Conservation (phyloP, 2,113 vertebrate genomes). For the Hippocampus guttulatus region DNA sequence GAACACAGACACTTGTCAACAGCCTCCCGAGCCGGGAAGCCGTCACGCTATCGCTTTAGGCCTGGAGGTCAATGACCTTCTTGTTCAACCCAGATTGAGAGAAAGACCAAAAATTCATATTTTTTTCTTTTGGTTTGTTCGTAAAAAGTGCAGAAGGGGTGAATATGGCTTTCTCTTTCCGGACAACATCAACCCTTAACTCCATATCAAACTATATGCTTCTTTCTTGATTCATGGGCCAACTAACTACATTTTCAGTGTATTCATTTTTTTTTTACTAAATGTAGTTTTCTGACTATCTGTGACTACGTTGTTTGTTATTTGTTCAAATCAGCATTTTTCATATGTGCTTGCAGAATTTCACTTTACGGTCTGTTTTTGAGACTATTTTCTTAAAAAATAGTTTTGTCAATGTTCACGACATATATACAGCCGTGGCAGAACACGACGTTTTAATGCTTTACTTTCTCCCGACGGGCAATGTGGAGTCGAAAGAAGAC, state of each 20-base stretch:
- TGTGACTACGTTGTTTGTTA: too few species aligned
- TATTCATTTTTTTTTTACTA: too few species aligned
- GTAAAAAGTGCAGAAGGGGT: neutral
- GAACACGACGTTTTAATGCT: slow-evolving; percentile 57
- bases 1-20: slow-evolving; percentile 94
- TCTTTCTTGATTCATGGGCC: too few species aligned
- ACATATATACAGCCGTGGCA: slow-evolving; percentile 33
- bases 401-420: too few species aligned
- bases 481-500: slow-evolving; percentile 24
- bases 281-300: too few species aligned
- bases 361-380: too few species aligned
- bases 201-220: slow-evolving; percentile 38
- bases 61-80: slow-evolving; percentile 84
- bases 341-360: too few species aligned
- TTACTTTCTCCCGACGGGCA: slow-evolving; percentile 41
- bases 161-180: neutral
- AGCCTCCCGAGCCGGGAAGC: slow-evolving; percentile 78
- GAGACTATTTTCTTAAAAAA: too few species aligned
- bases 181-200: slow-evolving; percentile 6
- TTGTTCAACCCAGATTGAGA: slow-evolving; percentile 66
- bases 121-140: neutral
- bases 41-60: slow-evolving; percentile 85
- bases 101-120: neutral
- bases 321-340: too few species aligned
- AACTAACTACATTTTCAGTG: too few species aligned